These are phyloP conservation scores for Neuroterus valhalla DNA, from an alignment of 1,140 invertebrate species.

Conservation along the genomic window DNA sequence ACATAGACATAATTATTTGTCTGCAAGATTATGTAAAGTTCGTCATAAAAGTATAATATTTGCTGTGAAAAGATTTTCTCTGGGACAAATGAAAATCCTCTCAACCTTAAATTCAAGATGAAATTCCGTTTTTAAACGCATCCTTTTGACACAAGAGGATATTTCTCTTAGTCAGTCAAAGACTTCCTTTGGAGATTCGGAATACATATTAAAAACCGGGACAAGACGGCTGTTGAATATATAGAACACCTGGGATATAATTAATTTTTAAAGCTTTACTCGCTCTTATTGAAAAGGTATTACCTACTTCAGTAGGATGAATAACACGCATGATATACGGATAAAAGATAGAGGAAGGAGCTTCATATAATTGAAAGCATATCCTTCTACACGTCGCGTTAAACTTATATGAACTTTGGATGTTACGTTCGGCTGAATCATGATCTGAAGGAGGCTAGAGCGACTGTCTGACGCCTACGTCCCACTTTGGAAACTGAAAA, in stretches of 20 bases:
- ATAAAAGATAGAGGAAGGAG: constrained; percentile 25
- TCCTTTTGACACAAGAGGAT: too few relatives aligned
- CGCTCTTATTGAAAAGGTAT: background rate
- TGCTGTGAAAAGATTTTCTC: too few relatives aligned
- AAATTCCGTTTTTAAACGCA: too few relatives aligned
- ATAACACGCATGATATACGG: background rate
- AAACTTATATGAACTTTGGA: background rate
- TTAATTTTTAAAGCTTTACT: constrained; percentile 5
- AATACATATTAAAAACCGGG: constrained; percentile 36
- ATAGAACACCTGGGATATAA: constrained; percentile 21
- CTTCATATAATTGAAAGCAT: constrained; percentile 19
- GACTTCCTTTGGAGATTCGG: constrained; percentile 39
- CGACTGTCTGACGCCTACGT: constrained; percentile 21
- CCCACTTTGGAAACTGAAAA: constrained; percentile 9
- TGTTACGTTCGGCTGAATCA: too few relatives aligned
- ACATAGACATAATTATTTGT: too few relatives aligned
- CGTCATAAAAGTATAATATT: too few relatives aligned
- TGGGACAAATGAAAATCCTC: too few relatives aligned
- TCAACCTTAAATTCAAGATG: too few relatives aligned
- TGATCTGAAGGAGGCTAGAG: constrained; percentile 11
- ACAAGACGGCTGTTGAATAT: background rate
- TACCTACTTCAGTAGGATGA: constrained; percentile 10
- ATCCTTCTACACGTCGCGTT: background rate
- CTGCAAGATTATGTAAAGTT: too few relatives aligned
- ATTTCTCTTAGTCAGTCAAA: too few relatives aligned